Percentiles rank a stretch among this genome's conserved stretches.
These are phyloP conservation scores for Aphidius ervi DNA, from an alignment of 1,140 invertebrate species.

Conservation along the genomic window DNA sequence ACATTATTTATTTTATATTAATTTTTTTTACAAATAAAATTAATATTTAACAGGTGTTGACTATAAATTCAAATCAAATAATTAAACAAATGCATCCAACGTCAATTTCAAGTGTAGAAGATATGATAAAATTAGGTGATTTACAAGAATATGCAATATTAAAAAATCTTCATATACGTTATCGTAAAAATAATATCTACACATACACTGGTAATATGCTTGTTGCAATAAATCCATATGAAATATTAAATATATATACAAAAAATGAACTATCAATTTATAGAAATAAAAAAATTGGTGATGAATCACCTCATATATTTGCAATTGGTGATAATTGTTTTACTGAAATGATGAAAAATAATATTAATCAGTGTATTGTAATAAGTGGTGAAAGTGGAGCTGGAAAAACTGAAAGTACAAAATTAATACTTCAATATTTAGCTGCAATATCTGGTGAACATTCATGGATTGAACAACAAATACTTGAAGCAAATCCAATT, in stretches of 20 bases:
- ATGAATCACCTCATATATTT: slow-evolving; percentile 96
- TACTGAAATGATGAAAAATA: slow-evolving; percentile 89
- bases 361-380: slow-evolving; percentile 96
- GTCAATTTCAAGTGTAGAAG: slow-evolving; percentile 96
- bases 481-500: slow-evolving; percentile 82
- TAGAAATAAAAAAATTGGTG: slow-evolving; percentile 94
- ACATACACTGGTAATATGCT: slow-evolving; percentile 98
- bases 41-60: background rate
- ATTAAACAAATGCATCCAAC: slow-evolving; percentile 98
- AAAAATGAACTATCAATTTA: slow-evolving; percentile 96
- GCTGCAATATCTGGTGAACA: slow-evolving; percentile 97
- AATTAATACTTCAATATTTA: slow-evolving; percentile 95
- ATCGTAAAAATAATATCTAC: slow-evolving; percentile 97
- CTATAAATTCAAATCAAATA: slow-evolving; percentile 87
- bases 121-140: slow-evolving; percentile 99
- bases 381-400: slow-evolving; percentile 97
- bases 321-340: slow-evolving; percentile 97
- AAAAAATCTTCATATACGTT: slow-evolving; percentile 92
- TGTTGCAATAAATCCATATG: slow-evolving; percentile 98
- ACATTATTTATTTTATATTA: slow-evolving; percentile 1
- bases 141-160: slow-evolving; percentile 97
- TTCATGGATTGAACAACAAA: slow-evolving; percentile 98
- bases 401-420: slow-evolving; percentile 98
- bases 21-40: slow-evolving; percentile 67
- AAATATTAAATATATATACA: slow-evolving; percentile 96